Evolutionary conservation across 2,888 invertebrate species (phyloP), one percentile per base, ranked within the genome.

Genomic region (Pediacus dermestoides): DNA sequence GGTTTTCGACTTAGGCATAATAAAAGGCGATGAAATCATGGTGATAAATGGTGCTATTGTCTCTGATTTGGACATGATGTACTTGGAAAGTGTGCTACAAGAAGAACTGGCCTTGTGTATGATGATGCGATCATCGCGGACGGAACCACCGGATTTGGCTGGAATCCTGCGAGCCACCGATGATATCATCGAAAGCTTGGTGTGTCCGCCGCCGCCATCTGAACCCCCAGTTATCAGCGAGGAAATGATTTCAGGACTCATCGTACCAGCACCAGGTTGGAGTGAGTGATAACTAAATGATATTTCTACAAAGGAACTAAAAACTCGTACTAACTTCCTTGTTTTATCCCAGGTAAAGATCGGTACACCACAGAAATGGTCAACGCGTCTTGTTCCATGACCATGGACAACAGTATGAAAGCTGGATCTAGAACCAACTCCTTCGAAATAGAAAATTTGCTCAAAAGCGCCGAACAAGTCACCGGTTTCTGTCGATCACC

Each of bases 1-100:
- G n/a, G n/a, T n/a, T n/a, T n/a, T n/a, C n/a, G n/a, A n/a, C n/a
- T 56, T 75, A 95, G 95, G 95, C 66, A 87, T 96, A 68, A 91
- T 93, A 72, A 90, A 93, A 75, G 88, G 94, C 62, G 96, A 96
- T 74, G 96, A 96, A 77, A 94, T 96, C 71, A 91, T 96, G 86
- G 93, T 96, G 70, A 94, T 96, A 74, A 96, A 96, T 76, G 92
- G 94, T 53, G 93, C 94, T 60, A 91, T 95, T 70, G 94, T 96
- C 56, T 91, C 92, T 64, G 95, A 96, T 76, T 79, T 96, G 74
- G 96, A 96, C 79, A 96, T 96, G 95, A 95, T 96, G 89, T 95
- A 93, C 77, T 80, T 96, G 68, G 96, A 96, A 73, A 91, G 90
- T 66, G 89, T 95, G 49, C 78, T 96, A 56, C 94, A 94, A 72